phyloP scores from a whole-genome alignment of 2,797 vertebrate genomes.

The Odontamblyopus rebecca region DNA sequence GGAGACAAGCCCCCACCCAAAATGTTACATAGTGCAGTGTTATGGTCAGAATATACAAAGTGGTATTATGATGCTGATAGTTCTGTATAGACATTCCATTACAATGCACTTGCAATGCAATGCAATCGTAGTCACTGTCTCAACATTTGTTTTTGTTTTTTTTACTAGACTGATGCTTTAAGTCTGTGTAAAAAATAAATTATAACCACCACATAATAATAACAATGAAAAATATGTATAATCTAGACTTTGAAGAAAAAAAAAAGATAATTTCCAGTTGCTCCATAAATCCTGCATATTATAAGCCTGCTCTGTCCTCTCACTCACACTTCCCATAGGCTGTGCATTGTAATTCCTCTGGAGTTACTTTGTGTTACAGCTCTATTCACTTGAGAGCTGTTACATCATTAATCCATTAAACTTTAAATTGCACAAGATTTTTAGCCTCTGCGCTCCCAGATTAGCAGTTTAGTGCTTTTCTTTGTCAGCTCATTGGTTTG shows the following conservation, averaged over 20 bases:
- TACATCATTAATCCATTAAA: constrained; percentile 78
- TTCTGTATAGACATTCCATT: too few species aligned
- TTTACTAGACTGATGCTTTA: too few species aligned
- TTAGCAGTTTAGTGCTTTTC: constrained; percentile 75
- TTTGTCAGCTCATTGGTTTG: constrained; percentile 75
- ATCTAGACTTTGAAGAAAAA: neutral
- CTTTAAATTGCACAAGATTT: constrained; percentile 71
- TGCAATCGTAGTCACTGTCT: too few species aligned
- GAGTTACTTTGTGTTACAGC: constrained; percentile 52
- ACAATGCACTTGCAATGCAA: too few species aligned
- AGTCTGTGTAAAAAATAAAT: too few species aligned
- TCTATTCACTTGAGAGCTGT: constrained; percentile 64
- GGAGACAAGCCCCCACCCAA: too few species aligned
- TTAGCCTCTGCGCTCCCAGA: constrained; percentile 65
- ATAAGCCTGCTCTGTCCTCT: constrained; percentile 17
- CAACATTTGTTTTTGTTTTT: too few species aligned
- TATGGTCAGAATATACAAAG: too few species aligned
- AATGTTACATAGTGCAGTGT: too few species aligned
- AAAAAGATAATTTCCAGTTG: too few species aligned
- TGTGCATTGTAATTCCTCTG: constrained; percentile 49
- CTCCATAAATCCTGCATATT: neutral
- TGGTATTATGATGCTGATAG: too few species aligned
- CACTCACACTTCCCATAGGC: constrained; percentile 45
- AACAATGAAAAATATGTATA: neutral
- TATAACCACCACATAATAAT: neutral